Conservation (phyloP, 2,888 invertebrate species). For the Harpalus rufipes region DNA sequence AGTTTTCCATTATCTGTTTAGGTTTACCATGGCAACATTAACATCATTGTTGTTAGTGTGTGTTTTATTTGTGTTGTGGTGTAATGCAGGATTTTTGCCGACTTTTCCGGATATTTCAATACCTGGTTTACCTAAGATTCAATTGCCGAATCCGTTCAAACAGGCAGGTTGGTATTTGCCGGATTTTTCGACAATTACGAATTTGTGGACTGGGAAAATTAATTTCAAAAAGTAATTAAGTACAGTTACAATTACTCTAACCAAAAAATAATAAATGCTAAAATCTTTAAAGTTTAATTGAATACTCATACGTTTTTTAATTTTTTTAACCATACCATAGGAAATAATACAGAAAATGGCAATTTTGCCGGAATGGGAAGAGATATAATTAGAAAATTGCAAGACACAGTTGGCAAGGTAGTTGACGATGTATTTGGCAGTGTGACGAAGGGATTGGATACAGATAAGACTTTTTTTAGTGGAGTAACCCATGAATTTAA, state of each 20-base stretch:
- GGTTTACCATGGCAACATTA: constrained; percentile 34
- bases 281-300: too few relatives aligned
- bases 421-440: constrained; percentile 40
- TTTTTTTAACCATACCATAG: too few relatives aligned
- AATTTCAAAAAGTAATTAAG: too few relatives aligned
- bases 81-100: constrained; percentile 47
- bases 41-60: background rate
- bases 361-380: constrained; percentile 60
- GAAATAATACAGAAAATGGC: constrained; percentile 52
- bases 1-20: too few relatives aligned
- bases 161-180: constrained; percentile 43
- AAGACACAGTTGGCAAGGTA: constrained; percentile 50
- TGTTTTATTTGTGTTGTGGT: constrained; percentile 9
- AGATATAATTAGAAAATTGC: constrained; percentile 60
- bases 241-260: too few relatives aligned
- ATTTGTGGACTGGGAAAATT: constrained; percentile 34
- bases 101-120: too few relatives aligned
- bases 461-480: constrained; percentile 80
- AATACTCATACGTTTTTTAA: too few relatives aligned
- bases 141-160: constrained; percentile 27
- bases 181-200: constrained; percentile 18
- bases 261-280: too few relatives aligned
- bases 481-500: constrained; percentile 79
- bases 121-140: background rate
- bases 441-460: constrained; percentile 81